These are phyloP conservation scores for Cerastis leucographa DNA, from an alignment of 2,888 invertebrate species.

Conservation along the genomic window DNA sequence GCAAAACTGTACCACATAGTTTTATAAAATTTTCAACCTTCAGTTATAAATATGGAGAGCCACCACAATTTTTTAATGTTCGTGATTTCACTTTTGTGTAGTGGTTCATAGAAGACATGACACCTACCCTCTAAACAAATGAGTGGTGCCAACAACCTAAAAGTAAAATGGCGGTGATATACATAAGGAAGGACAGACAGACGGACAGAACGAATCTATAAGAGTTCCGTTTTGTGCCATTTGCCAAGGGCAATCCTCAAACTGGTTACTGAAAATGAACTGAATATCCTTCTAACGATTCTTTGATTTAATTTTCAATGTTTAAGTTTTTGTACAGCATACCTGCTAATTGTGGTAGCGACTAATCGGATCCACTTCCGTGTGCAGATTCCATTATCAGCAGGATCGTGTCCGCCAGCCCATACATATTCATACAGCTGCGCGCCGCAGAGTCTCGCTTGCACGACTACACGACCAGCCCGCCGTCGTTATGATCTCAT, in stretches of 20 bases:
- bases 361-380: constrained; percentile 86
- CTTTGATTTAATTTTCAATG: constrained; percentile 38
- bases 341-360: constrained; percentile 82
- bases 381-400: constrained; percentile 88
- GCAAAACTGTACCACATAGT: not conserved
- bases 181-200: not conserved
- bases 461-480: constrained; percentile 67
- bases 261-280: not conserved
- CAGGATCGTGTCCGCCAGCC: constrained; percentile 82
- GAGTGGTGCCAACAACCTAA: not conserved
- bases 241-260: not conserved
- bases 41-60: not conserved
- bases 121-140: not conserved
- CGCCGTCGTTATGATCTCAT: constrained; percentile 75
- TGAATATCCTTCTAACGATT: not conserved
- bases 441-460: constrained; percentile 71
- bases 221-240: not conserved
- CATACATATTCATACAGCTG: constrained; percentile 87
- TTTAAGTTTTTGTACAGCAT: constrained; percentile 69
- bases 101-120: not conserved
- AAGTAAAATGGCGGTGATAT: not conserved
- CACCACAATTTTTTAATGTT: not conserved
- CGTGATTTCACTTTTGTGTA: not conserved
- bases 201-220: not conserved
- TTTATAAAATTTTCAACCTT: too few species aligned